These are phyloP conservation scores for Uropsilus gracilis DNA, from an alignment of 2,113 vertebrate genomes.

Conservation along the genomic window DNA sequence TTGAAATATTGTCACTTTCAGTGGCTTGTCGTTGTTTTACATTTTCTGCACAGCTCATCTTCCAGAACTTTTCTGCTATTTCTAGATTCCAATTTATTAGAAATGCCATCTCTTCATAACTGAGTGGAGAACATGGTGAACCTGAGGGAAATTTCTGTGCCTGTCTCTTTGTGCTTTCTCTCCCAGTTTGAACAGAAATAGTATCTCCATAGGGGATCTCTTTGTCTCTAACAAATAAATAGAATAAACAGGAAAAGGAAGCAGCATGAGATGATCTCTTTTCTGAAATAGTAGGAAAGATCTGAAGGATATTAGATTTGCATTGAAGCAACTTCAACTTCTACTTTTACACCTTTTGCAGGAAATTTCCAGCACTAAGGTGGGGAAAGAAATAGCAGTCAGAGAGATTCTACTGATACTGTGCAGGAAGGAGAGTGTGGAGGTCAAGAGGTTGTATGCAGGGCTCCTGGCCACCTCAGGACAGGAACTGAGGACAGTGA, in stretches of 20 bases:
- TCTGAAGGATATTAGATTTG: background rate
- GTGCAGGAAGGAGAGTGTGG: background rate
- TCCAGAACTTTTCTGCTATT: constrained; percentile 27
- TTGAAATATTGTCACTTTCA: background rate
- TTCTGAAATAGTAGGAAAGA: constrained; percentile 3
- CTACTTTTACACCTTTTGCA: background rate
- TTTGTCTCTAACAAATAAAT: background rate
- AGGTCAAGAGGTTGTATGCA: background rate
- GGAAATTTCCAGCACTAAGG: background rate
- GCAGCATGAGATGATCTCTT: background rate
- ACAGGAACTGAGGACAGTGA: background rate
- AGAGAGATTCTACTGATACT: background rate
- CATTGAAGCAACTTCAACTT: background rate
- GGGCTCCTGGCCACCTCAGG: background rate
- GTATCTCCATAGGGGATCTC: background rate
- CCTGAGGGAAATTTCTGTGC: background rate
- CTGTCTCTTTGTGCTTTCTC: background rate
- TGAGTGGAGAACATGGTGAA: background rate
- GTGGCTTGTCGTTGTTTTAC: background rate
- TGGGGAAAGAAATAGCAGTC: background rate
- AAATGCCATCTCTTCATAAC: background rate
- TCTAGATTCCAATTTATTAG: constrained; percentile 19
- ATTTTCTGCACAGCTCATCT: background rate
- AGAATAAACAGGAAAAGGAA: constrained; percentile 24
- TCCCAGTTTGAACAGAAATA: background rate